Evolutionary conservation across 2,797 vertebrate genomes (phyloP).

Genomic region (Sebastes umbrosus): DNA sequence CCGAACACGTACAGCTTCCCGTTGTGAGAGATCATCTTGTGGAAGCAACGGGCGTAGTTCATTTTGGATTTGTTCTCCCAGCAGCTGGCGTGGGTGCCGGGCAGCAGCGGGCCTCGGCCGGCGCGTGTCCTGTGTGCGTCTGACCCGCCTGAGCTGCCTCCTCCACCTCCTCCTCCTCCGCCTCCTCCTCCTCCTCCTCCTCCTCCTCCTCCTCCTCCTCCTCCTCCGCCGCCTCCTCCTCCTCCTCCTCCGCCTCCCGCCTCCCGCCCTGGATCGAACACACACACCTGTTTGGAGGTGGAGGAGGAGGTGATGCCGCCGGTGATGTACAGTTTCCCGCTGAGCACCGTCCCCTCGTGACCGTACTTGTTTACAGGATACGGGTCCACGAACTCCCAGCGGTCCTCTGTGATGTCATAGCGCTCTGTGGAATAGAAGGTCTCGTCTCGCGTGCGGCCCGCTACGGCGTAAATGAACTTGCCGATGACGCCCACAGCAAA

Average conservation of each 20-base stretch:
- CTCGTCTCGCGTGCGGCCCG: conserved; percentile 96
- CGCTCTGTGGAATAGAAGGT: conserved; percentile 98
- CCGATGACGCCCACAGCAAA: conserved; percentile 98
- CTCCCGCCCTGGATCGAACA: conserved; percentile 96
- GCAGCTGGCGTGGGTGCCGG: conserved; percentile 85
- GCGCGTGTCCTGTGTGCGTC: conserved; percentile 83
- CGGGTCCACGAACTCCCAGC: conserved; percentile 98
- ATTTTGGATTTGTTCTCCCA: conserved; percentile 99
- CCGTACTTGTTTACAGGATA: conserved; percentile 99
- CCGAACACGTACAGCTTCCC: conserved; percentile 99
- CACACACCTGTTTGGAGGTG: conserved; percentile 98
- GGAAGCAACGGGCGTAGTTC: conserved; percentile 99
- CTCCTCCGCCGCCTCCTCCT: conserved; percentile 67
- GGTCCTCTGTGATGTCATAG: conserved; percentile 96
- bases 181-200: background rate
- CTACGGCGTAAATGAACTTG: conserved; percentile 95
- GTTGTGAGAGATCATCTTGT: conserved; percentile 99
- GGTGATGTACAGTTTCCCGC: conserved; percentile 95
- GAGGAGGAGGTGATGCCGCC: conserved; percentile 99
- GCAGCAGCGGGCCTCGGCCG: conserved; percentile 89
- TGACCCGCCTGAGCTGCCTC: conserved; percentile 82
- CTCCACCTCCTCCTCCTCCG: conserved; percentile 1
- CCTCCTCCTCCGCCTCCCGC: conserved; percentile 85
- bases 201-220: conserved; percentile 55
- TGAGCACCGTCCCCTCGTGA: conserved; percentile 96